phyloP scores from a whole-genome alignment of 1,140 invertebrate species.

The Ceratina australensis region DNA sequence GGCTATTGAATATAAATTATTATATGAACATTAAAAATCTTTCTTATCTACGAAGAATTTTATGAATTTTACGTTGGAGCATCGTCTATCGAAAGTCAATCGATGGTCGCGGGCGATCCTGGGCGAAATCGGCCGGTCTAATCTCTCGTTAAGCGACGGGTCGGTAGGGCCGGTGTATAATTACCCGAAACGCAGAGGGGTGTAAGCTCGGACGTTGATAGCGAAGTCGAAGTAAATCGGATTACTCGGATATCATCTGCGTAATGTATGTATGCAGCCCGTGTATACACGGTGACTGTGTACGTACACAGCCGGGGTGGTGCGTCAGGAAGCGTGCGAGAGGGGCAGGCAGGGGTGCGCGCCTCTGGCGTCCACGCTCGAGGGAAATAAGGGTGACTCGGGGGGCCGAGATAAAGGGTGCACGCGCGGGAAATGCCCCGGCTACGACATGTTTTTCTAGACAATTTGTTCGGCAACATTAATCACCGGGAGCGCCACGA shows the following conservation, averaged over 20 bases:
- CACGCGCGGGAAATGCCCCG: constrained; percentile 63
- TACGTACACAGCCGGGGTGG: constrained; percentile 50
- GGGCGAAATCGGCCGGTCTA: constrained; percentile 53
- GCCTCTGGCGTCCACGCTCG: constrained; percentile 50
- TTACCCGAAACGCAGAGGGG: constrained; percentile 70
- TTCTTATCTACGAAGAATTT: too few species aligned
- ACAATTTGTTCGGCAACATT: constrained; percentile 82
- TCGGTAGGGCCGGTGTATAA: constrained; percentile 69
- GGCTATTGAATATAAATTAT: too few species aligned
- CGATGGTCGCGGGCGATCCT: constrained; percentile 22
- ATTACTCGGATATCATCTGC: constrained; percentile 79
- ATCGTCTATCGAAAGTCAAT: constrained; percentile 3
- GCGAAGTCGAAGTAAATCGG: constrained; percentile 79
- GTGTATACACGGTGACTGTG: constrained; percentile 64
- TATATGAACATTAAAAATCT: too few species aligned
- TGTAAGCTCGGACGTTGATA: constrained; percentile 74
- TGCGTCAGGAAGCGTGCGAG: constrained; percentile 46
- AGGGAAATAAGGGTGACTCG: constrained; percentile 74
- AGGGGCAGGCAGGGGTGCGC: constrained; percentile 36
- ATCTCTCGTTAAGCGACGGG: constrained; percentile 65
- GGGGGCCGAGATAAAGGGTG: constrained; percentile 79
- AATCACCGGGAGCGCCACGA: constrained; percentile 75
- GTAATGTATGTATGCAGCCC: constrained; percentile 77
- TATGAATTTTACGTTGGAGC: too few species aligned
- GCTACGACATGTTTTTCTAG: constrained; percentile 81